Conservation (phyloP, 92 coral and sea anemone species). For the Epizoanthus stellaris region DNA sequence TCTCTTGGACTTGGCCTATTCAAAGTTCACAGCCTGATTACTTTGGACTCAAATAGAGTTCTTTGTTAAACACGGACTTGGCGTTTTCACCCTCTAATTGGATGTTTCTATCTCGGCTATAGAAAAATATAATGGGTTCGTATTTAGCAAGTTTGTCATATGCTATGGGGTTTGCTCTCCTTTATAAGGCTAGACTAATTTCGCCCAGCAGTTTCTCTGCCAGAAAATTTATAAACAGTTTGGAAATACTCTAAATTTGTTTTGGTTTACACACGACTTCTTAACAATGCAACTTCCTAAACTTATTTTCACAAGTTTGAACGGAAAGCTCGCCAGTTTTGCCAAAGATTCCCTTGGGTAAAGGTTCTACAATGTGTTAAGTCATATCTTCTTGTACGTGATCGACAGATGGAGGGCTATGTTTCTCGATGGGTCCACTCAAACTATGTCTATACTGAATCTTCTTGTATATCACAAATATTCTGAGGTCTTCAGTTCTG, state of each 20-base stretch:
- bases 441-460: no score
- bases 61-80: constrained; percentile 37
- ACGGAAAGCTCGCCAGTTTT: background rate
- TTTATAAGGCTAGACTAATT: background rate
- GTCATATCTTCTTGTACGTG: constrained; percentile 1
- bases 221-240: constrained; percentile 6
- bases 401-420: background rate
- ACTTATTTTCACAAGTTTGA: background rate
- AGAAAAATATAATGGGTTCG: constrained; percentile 9
- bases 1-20: constrained; percentile 2
- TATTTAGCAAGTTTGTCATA: constrained; percentile 1
- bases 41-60: constrained; percentile 32
- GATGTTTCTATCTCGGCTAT: constrained; percentile 25
- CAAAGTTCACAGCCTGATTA: constrained; percentile 40
- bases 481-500: background rate
- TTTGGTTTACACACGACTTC: background rate
- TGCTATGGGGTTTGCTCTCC: background rate
- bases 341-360: constrained; percentile 12
- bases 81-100: constrained; percentile 38
- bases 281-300: background rate
- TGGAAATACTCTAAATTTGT: background rate
- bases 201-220: background rate
- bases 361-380: background rate
- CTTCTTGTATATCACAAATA: no score
- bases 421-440: no score